These are phyloP conservation scores for Percopsis transmontana DNA, from an alignment of 2,113 vertebrate genomes.

Conservation along the genomic window DNA sequence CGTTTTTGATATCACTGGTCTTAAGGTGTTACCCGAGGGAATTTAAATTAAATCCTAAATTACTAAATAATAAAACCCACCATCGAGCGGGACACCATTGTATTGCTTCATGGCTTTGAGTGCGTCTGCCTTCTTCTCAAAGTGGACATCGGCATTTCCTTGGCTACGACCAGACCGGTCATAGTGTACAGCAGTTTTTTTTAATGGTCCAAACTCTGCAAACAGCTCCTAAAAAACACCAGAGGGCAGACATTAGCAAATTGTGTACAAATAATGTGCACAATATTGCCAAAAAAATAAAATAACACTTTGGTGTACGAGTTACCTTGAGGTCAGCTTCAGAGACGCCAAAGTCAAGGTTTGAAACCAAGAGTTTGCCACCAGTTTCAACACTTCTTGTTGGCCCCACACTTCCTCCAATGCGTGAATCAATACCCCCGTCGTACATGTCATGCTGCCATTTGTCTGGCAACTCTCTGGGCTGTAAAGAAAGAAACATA, in stretches of 20 bases:
- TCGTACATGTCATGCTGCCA: constrained; percentile 98
- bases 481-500: constrained; percentile 73
- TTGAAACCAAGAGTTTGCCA: constrained; percentile 91
- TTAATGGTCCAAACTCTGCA: constrained; percentile 90
- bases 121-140: constrained; percentile 89
- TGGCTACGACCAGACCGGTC: constrained; percentile 95
- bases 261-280: background rate
- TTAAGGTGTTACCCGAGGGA: background rate
- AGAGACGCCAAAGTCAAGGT: constrained; percentile 95
- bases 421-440: constrained; percentile 77
- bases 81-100: constrained; percentile 93
- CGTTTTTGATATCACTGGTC: background rate
- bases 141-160: constrained; percentile 93
- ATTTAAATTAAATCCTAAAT: background rate
- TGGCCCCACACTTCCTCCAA: constrained; percentile 8
- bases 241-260: background rate
- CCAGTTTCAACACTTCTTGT: constrained; percentile 80
- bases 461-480: constrained; percentile 94
- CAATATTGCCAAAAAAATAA: background rate
- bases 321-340: constrained; percentile 93
- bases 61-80: constrained; percentile 67
- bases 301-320: background rate
- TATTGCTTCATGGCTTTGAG: constrained; percentile 98
- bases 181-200: constrained; percentile 92
- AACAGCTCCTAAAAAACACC: constrained; percentile 86